phyloP scores from a whole-genome alignment of 2,113 vertebrate genomes.

The Oplegnathus fasciatus region DNA sequence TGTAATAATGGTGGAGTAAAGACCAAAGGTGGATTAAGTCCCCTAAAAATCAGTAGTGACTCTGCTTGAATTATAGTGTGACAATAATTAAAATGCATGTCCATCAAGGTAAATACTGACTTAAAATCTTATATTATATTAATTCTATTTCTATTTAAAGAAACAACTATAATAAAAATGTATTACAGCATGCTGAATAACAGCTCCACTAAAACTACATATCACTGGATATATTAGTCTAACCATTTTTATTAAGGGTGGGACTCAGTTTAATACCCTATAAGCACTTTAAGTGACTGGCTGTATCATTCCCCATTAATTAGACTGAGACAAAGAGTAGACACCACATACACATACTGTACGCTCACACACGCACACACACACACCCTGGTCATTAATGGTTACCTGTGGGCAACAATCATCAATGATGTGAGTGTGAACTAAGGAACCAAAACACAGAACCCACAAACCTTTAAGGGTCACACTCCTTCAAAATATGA shows the following conservation, averaged over 20 bases:
- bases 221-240: background rate
- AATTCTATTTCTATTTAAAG: conserved; percentile 5
- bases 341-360: conserved; percentile 56
- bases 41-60: background rate
- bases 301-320: conserved; percentile 91
- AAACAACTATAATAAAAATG: background rate
- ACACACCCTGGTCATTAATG: conserved; percentile 84
- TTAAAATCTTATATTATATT: background rate
- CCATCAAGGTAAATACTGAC: background rate
- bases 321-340: conserved; percentile 81
- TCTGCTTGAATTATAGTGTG: background rate
- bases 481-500: conserved; percentile 66
- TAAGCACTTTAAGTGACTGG: conserved; percentile 63
- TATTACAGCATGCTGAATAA: background rate
- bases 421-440: conserved; percentile 85
- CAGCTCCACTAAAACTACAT: background rate
- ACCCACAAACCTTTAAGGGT: conserved; percentile 69
- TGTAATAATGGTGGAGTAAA: background rate
- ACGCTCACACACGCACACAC: conserved; percentile 46
- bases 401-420: conserved; percentile 85
- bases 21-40: background rate
- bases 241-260: background rate
- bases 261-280: conserved; percentile 10
- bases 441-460: conserved; percentile 72
- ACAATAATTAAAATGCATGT: conserved; percentile 7